A percentile compares a stretch with the other conserved stretches of the same genome.
These are phyloP conservation scores for Cladopsammia gracilis DNA, from an alignment of 64 coral and sea anemone species.

Conservation along the genomic window DNA sequence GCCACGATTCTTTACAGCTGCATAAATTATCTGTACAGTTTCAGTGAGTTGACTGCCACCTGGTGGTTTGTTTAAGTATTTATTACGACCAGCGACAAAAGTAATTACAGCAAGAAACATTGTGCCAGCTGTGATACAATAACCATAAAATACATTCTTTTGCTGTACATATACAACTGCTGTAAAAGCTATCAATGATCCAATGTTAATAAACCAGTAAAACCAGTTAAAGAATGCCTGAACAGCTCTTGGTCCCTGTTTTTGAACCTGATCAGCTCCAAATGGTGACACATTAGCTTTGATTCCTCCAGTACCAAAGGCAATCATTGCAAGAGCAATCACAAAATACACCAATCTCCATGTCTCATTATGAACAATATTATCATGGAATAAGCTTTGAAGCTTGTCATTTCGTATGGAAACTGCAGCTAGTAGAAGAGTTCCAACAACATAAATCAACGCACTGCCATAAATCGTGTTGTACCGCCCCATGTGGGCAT, in stretches of 20 bases:
- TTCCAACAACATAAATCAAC: constrained; percentile 65
- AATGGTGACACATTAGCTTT: constrained; percentile 82
- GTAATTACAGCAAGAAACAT: constrained; percentile 64
- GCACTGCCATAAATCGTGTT: constrained; percentile 73
- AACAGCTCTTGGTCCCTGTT: constrained; percentile 26
- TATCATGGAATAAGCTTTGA: neutral
- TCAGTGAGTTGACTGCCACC: constrained; percentile 68
- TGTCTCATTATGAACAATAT: neutral
- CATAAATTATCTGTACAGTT: constrained; percentile 58
- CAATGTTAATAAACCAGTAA: constrained; percentile 82
- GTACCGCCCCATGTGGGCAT: constrained; percentile 50
- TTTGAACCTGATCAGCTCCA: constrained; percentile 71
- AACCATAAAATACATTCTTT: constrained; percentile 67
- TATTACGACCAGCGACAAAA: constrained; percentile 73
- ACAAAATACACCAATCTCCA: constrained; percentile 6
- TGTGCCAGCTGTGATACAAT: constrained; percentile 50
- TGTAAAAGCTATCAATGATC: constrained; percentile 60
- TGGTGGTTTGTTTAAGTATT: constrained; percentile 65
- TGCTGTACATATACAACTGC: constrained; percentile 67
- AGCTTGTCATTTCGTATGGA: neutral
- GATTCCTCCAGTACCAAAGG: constrained; percentile 73
- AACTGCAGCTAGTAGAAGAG: constrained; percentile 18
- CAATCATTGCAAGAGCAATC: constrained; percentile 53
- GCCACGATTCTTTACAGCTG: constrained; percentile 32
- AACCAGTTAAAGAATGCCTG: constrained; percentile 76